Conservation (phyloP, 2,888 invertebrate species). For the Heliconius cydno region DNA sequence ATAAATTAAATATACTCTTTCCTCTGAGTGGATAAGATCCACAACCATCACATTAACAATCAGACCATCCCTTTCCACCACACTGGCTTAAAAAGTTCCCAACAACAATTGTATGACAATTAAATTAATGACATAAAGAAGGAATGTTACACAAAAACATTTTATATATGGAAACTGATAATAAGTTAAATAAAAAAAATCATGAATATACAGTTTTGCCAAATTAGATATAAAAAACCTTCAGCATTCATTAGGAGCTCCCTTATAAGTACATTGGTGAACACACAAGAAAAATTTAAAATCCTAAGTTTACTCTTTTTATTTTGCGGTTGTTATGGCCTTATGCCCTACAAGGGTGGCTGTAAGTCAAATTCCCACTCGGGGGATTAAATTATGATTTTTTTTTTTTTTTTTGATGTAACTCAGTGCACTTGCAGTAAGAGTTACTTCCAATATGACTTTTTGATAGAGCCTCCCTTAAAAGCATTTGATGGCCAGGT, state of each 20-base stretch:
- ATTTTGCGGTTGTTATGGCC: too few relatives aligned
- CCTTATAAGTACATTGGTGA: neutral
- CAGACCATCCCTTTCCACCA: too few relatives aligned
- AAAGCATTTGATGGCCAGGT: neutral
- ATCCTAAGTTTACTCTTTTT: neutral
- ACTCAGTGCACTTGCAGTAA: too few relatives aligned
- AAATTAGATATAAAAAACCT: conserved; percentile 5
- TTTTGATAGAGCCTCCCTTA: neutral
- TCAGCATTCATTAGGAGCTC: neutral
- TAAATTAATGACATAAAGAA: neutral
- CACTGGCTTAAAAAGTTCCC: neutral
- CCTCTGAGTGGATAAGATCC: too few relatives aligned
- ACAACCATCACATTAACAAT: too few relatives aligned
- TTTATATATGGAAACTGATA: neutral
- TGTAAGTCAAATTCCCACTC: too few relatives aligned
- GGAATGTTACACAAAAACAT: neutral
- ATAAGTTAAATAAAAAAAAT: neutral
- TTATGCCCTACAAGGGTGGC: too few relatives aligned
- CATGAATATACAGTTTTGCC: neutral
- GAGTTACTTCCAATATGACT: too few relatives aligned
- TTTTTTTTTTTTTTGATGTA: too few relatives aligned
- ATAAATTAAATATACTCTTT: too few relatives aligned
- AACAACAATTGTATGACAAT: neutral
- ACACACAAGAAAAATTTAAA: neutral
- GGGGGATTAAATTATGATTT: too few relatives aligned